Base-by-base conservation (phyloP, 2,888 invertebrate genomes). In the Napeogenes inachia region DNA sequence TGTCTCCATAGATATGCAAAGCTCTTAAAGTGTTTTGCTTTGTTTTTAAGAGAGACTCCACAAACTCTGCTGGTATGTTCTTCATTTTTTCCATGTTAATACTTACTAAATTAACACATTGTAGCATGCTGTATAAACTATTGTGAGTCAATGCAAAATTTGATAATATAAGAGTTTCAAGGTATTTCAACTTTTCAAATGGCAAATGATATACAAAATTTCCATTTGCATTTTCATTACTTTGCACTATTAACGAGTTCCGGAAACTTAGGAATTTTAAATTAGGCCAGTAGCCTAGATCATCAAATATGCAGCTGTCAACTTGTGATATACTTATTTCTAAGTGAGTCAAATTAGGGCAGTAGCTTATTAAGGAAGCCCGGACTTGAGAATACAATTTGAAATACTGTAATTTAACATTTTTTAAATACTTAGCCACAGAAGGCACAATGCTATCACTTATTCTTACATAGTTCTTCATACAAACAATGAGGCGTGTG, bases 311-410 rank as follows among this genome's bases (percentile, higher is more conserved):
- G 80, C 88, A 88, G 72, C 88, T 88, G 74, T 91, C 90, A 61
- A 91, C 90, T 79, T 90, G 91, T 69, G 91, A 91, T 81, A 91
- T 91, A 73, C 90, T 90, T 81, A 91, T 91, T 85, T 91, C 91
- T 85, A 91, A 73, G 74, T 88, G 88, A 74, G 91, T 91, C 70
- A 91, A 75, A 75, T 91, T 91, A 58, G 91, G 91, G 69, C 91
- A 91, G 74, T 89, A 87, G 68, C 82, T 89, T 71, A 89, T 89
- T 60, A 91, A 75, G 71, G 91, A 89, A 73, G 85, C 75, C 75
- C 91, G 82, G 60, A 91, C 86, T 79, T 91, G 89, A 70, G 88
- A 85, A 81, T 91, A 91, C 74, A 91, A 82, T 73, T 91, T 91
- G 71, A 91, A 91, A 84, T 91, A 91, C 84, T 91, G 91, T 69